Conservation (phyloP, 2,888 invertebrate species). For the Tipula lateralis region DNA sequence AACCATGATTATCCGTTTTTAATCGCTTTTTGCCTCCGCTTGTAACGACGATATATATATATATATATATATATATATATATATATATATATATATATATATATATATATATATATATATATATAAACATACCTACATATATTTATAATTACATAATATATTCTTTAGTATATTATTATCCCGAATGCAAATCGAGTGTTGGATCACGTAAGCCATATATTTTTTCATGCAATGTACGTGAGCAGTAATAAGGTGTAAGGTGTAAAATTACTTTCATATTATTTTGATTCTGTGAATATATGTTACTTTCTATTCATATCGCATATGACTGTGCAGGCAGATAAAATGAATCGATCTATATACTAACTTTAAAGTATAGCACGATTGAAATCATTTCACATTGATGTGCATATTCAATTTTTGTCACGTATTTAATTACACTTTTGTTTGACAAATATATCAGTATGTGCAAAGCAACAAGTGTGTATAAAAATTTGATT, state of each 20-base stretch:
- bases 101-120: not conserved
- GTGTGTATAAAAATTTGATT: not conserved
- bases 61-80: no score
- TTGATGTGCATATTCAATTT: not conserved
- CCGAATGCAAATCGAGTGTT: not conserved
- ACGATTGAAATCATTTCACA: not conserved
- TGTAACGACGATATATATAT: no score
- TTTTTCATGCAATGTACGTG: not conserved
- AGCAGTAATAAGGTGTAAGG: not conserved
- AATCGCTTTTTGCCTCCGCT: no score
- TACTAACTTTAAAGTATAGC: not conserved
- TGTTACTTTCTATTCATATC: not conserved
- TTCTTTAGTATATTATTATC: no score
- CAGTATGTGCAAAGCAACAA: not conserved
- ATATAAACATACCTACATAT: not conserved
- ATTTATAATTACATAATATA: not conserved
- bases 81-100: not conserved
- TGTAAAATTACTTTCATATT: not conserved
- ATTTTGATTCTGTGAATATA: no score
- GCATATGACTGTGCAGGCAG: not conserved
- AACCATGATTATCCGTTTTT: no score
- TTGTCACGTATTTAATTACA: not conserved
- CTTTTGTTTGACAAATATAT: not conserved
- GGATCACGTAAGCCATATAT: not conserved
- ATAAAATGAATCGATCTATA: not conserved